phyloP scores from a whole-genome alignment of 2,888 invertebrate genomes.

The Euclidia mi region DNA sequence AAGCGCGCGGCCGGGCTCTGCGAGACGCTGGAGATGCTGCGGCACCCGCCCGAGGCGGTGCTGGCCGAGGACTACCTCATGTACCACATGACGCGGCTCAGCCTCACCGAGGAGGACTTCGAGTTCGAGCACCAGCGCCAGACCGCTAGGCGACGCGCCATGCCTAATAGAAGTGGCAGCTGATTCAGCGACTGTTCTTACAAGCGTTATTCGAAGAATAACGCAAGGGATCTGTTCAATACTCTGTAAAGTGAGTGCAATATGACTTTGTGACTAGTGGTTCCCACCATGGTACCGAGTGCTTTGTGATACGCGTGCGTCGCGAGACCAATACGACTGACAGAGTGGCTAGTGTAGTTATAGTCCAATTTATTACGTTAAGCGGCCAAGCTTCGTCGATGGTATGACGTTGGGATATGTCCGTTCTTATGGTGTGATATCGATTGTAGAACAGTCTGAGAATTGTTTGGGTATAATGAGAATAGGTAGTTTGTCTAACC shows the following conservation, averaged over 20 bases:
- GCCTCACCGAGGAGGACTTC: conserved; percentile 96
- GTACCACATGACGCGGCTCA: conserved; percentile 94
- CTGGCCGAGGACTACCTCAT: conserved; percentile 97
- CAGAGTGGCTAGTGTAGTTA: conserved; percentile 37
- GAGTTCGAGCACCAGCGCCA: conserved; percentile 97
- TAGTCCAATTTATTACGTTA: conserved; percentile 23
- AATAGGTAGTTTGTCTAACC: too few species aligned
- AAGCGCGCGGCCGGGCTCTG: conserved; percentile 96
- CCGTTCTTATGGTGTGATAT: too few species aligned
- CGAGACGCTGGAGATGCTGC: conserved; percentile 96
- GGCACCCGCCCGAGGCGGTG: conserved; percentile 95
- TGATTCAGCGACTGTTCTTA: conserved; percentile 89
- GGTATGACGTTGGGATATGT: too few species aligned
- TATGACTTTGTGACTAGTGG: conserved; percentile 45
- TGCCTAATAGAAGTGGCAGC: conserved; percentile 86
- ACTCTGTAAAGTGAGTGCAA: conserved; percentile 74
- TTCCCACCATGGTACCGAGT: conserved; percentile 52
- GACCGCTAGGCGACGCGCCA: conserved; percentile 90
- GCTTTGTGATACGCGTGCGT: conserved; percentile 66
- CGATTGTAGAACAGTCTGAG: too few species aligned
- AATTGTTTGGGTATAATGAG: too few species aligned
- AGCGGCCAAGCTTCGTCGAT: conserved; percentile 29
- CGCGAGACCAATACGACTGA: conserved; percentile 55
- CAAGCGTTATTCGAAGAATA: conserved; percentile 87
- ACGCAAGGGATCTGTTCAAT: conserved; percentile 86